Base-by-base conservation (phyloP, 1,140 invertebrate genomes). In the Papilio dardanus region DNA sequence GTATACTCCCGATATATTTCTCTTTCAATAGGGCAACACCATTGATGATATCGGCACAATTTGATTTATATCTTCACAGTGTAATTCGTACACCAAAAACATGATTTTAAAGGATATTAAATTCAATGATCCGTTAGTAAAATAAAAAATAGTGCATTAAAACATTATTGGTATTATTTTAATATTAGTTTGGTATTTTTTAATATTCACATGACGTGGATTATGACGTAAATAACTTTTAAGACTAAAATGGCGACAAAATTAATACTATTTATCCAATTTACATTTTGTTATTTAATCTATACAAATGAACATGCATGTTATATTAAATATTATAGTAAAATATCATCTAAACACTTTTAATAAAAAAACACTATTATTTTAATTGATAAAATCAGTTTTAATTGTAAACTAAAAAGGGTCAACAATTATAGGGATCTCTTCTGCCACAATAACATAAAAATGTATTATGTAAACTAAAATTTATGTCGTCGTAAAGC, bases 361-460 rank as follows among this genome's bases (percentile, higher is more conserved):
- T 78, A n/a, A n/a, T 82, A 76, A 28, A 28, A 67, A 69, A 21
- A 35, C 16, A 10, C 35, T 74, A 54, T 82, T 80, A 79, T 81
- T 85, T 80, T 4, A 46, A 77, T 83, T 77, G 83, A 90, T 88
- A 88, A 85, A 88, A 91, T 91, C 86, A 86, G 83, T 91, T 91
- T 92, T 88, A 91, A 91, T 91, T 87, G 88, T 87, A 84, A 90
- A 91, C 89, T 87, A 90, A 46, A 46, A 46, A 46, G 1, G 5
- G n/a, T 19, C 8, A 46, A 46, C 1, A 19, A 7, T 2, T 37
- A 8, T 5, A 6, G n/a, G 16, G 16, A 19, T n/a, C 16, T n/a
- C 16, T 19, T 16, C 76, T 79, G 21, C 30, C 14, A 67, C 31
- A 46, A 28, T 28, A 30, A 75, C 62, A 66, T 7, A n/a, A 19